Percentiles rank a stretch among this genome's conserved stretches.
Evolutionary conservation across 2,888 invertebrate species (phyloP).

Genomic region (Shargacucullia verbasci): DNA sequence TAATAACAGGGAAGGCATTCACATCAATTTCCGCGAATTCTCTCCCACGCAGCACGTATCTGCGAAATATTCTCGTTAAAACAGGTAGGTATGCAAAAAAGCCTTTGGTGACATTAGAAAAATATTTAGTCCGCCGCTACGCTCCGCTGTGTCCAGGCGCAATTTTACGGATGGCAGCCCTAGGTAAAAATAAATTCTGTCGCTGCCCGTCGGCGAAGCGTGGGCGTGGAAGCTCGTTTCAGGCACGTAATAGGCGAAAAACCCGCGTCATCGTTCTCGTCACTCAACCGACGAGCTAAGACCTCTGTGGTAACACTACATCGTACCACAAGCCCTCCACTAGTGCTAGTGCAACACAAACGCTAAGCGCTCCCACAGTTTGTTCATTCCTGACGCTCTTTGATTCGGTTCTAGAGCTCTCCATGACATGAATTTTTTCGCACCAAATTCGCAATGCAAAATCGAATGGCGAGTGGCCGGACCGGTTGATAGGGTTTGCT

Average conservation of each 20-base stretch:
- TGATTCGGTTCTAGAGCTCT: slow-evolving; percentile 45
- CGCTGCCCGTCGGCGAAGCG: slow-evolving; percentile 30
- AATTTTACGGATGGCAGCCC: slow-evolving; percentile 61
- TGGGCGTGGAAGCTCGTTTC: slow-evolving; percentile 40
- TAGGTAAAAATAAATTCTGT: slow-evolving; percentile 61
- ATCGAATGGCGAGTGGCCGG: slow-evolving; percentile 36
- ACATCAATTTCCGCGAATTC: slow-evolving; percentile 29
- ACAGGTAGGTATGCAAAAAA: slow-evolving; percentile 29
- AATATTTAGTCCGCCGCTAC: slow-evolving; percentile 21
- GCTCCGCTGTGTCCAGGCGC: slow-evolving; percentile 50
- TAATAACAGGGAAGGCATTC: slow-evolving; percentile 35
- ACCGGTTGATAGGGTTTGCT: slow-evolving; percentile 34
- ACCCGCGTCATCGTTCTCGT: slow-evolving; percentile 55
- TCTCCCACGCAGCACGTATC: slow-evolving; percentile 16
- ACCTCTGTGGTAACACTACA: slow-evolving; percentile 52
- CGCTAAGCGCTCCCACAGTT: slow-evolving; percentile 41
- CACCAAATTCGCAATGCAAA: slow-evolving; percentile 35
- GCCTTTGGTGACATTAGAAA: slow-evolving; percentile 27
- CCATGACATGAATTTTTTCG: slow-evolving; percentile 35
- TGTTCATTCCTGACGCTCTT: slow-evolving; percentile 44
- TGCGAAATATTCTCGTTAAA: slow-evolving; percentile 31
- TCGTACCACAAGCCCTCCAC: slow-evolving; percentile 31
- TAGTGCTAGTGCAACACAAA: slow-evolving; percentile 41
- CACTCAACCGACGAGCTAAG: slow-evolving; percentile 33
- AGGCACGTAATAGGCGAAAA: slow-evolving; percentile 48